Evolutionary conservation across 2,113 vertebrate genomes (phyloP), one percentile per base, ranked within the genome.

Genomic region (Leucopsar rothschildi): DNA sequence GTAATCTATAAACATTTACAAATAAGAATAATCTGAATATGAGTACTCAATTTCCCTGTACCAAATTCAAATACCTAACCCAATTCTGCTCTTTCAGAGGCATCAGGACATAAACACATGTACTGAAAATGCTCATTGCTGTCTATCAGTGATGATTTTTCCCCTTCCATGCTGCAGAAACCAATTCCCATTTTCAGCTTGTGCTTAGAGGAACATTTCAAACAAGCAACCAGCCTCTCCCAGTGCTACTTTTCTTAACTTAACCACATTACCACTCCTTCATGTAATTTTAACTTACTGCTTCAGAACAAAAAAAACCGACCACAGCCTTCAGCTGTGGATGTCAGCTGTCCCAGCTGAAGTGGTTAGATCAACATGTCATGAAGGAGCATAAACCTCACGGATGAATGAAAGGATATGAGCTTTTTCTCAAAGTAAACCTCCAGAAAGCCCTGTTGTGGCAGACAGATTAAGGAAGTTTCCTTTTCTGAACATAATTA

Each of bases 201-300:
- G 17, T 49, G 37, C 66, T 69, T 53, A 53, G n/a, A 76, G 45
- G 47, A 82, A 55, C 18, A 35, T 92, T 85, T 89, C 42, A 92
- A 71, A 75, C 65, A 68, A 90, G 29, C 10, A 82, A 33, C 15
- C 29, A 93, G 55, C 37, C 75, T 82, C 75, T 89, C 73, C 79
- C 68, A 92, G 0, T 28, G 42, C 21, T 72, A 29, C 47, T 90
- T 90, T 85, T 94, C 83, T 60, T 69, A 76, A 75, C 76, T 65
- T 80, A 63, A 94, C 69, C 85, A 90, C 84, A 89, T 70, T 55
- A 93, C 78, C 77, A 87, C 47, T 82, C 84, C 87, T 90, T 68
- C 80, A 65, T 50, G 82, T 96, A 95, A 95, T 96, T 86, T 91
- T 97, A 96, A 95, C 91, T 88, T 93, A 35, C 61, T 72, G 44